These are phyloP conservation scores for Cossypha heuglini DNA, from an alignment of 2,797 vertebrate species.

Conservation along the genomic window DNA sequence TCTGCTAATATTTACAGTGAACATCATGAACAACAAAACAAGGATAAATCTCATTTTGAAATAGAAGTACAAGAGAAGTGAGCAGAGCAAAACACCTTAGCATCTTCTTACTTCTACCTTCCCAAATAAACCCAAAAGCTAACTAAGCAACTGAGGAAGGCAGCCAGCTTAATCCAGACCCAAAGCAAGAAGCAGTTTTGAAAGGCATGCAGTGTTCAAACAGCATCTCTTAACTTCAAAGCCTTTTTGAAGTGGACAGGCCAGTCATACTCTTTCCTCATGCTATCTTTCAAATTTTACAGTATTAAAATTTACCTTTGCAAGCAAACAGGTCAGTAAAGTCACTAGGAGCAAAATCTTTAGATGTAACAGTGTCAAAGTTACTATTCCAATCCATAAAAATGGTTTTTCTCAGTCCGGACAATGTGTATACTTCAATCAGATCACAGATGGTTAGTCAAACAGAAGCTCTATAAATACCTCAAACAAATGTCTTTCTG, in stretches of 20 bases:
- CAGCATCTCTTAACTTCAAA: slow-evolving; percentile 18
- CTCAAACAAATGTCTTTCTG: slow-evolving; percentile 61
- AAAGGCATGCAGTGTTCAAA: background rate
- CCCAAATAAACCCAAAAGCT: background rate
- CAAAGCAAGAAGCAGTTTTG: background rate
- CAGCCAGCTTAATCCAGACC: background rate
- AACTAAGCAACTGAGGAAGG: background rate
- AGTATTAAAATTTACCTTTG: slow-evolving; percentile 8
- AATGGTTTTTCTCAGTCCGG: slow-evolving; percentile 23
- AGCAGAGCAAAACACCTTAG: background rate
- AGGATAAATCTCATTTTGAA: background rate
- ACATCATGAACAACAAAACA: background rate
- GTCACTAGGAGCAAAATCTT: background rate
- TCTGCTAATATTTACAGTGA: background rate
- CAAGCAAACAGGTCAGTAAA: background rate
- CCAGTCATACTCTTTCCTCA: background rate
- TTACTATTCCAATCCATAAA: background rate
- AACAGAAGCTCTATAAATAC: slow-evolving; percentile 66
- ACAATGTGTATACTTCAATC: slow-evolving; percentile 29
- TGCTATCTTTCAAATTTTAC: background rate
- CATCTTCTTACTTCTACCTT: background rate
- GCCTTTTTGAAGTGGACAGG: background rate
- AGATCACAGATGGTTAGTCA: slow-evolving; percentile 67
- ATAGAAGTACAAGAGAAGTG: background rate
- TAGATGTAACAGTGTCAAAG: background rate